phyloP scores from a whole-genome alignment of 35 echinoderm and acorn worm species.

The Eucidaris tribuloides region DNA sequence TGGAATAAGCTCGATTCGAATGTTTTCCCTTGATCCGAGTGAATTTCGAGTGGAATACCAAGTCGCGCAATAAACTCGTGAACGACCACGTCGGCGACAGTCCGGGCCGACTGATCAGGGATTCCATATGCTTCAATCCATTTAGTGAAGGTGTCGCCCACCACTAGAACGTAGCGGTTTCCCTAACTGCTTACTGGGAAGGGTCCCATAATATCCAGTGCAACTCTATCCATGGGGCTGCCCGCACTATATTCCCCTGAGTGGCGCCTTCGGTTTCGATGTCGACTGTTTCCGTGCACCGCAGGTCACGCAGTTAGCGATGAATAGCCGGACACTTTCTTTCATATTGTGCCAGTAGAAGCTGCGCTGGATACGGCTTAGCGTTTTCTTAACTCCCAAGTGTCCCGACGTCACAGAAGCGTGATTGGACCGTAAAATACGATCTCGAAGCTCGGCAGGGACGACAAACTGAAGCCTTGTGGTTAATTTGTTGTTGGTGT shows the following conservation, averaged over 20 bases:
- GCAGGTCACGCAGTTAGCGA: not conserved
- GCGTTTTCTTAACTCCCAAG: not conserved
- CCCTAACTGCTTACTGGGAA: slow-evolving; percentile 29
- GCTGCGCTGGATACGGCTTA: not conserved
- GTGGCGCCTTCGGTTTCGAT: slow-evolving; percentile 10
- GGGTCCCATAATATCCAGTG: slow-evolving; percentile 30
- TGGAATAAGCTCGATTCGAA: no score
- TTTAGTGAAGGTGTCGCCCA: slow-evolving; percentile 46
- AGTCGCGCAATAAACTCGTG: slow-evolving; percentile 1
- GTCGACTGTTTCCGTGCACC: slow-evolving; percentile 2
- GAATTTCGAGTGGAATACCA: no score
- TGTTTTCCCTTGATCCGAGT: no score
- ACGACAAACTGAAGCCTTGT: not conserved
- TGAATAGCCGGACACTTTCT: not conserved
- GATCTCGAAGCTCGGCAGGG: not conserved
- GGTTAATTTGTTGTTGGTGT: not conserved
- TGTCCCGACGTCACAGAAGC: not conserved
- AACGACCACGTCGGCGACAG: not conserved
- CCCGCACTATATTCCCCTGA: slow-evolving; percentile 9
- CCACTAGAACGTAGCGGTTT: slow-evolving; percentile 46
- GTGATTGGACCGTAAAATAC: not conserved
- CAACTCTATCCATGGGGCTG: not conserved
- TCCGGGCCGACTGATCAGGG: not conserved
- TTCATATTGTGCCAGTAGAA: slow-evolving; percentile 17
- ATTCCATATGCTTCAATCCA: slow-evolving; percentile 35